A percentile compares a stretch with the other conserved stretches of the same genome.
phyloP scores from a whole-genome alignment of 2,113 vertebrate species.

The Tyto alba region DNA sequence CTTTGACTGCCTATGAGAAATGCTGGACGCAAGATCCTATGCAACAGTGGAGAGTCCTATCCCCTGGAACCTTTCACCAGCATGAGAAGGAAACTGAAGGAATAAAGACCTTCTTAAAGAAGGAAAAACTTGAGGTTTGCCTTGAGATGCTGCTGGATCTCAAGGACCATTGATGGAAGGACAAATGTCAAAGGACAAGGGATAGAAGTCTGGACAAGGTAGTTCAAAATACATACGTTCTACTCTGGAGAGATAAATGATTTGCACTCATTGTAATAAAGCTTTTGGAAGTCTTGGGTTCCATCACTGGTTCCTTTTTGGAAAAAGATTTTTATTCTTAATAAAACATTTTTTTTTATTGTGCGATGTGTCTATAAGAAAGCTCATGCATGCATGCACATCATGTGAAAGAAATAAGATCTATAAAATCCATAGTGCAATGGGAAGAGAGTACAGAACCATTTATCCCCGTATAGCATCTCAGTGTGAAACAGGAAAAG shows the following conservation, averaged over 20 bases:
- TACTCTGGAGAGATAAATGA: neutral
- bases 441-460: neutral
- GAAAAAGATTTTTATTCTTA: neutral
- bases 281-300: neutral
- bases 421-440: neutral
- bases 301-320: neutral
- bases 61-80: neutral
- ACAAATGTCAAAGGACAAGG: neutral
- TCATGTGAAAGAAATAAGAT: neutral
- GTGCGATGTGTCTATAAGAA: neutral
- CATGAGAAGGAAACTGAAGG: neutral
- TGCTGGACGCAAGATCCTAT: neutral
- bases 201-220: neutral
- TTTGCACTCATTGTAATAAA: neutral
- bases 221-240: neutral
- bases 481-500: neutral
- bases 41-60: neutral
- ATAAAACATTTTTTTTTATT: conserved; percentile 11
- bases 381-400: neutral
- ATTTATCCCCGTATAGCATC: neutral
- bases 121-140: neutral
- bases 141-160: neutral
- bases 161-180: no score
- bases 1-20: neutral
- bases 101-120: neutral